Evolutionary conservation across 2,113 vertebrate species (phyloP).

Genomic region (Lycaon pictus): DNA sequence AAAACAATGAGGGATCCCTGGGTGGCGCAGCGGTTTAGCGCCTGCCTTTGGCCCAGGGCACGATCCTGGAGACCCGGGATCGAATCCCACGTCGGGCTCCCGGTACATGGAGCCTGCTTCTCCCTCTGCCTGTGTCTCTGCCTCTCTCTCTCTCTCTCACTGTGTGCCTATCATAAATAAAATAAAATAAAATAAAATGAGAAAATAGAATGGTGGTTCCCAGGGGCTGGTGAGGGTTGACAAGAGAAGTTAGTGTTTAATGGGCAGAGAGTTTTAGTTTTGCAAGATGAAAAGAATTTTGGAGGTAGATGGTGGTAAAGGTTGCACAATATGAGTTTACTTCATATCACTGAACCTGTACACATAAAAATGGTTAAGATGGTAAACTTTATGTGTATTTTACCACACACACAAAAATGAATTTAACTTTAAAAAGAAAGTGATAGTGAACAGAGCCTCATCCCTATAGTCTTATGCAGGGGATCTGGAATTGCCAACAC

Average conservation of each 20-base stretch:
- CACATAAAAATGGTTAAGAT: neutral
- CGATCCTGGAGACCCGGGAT: no score
- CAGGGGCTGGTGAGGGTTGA: neutral
- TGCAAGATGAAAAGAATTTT: neutral
- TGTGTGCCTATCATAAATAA: no score
- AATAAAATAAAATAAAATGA: no score
- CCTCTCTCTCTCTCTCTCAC: no score
- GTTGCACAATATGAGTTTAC: neutral
- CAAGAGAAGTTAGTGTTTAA: neutral
- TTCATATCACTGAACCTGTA: neutral
- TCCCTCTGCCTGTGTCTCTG: no score
- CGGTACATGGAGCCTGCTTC: no score
- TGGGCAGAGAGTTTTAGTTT: neutral
- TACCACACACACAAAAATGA: neutral
- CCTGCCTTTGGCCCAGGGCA: no score
- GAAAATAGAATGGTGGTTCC: neutral
- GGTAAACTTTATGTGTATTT: constrained; percentile 1
- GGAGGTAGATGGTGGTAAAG: neutral
- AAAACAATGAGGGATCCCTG: neutral
- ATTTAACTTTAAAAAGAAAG: neutral
- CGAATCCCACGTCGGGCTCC: no score
- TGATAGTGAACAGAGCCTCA: neutral
- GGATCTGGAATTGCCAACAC: neutral
- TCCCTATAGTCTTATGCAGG: neutral
- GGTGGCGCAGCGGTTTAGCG: no score